Evolutionary conservation across 2,888 invertebrate genomes (phyloP), one percentile per base, ranked within the genome.

Genomic region (Hemithea aestivaria): DNA sequence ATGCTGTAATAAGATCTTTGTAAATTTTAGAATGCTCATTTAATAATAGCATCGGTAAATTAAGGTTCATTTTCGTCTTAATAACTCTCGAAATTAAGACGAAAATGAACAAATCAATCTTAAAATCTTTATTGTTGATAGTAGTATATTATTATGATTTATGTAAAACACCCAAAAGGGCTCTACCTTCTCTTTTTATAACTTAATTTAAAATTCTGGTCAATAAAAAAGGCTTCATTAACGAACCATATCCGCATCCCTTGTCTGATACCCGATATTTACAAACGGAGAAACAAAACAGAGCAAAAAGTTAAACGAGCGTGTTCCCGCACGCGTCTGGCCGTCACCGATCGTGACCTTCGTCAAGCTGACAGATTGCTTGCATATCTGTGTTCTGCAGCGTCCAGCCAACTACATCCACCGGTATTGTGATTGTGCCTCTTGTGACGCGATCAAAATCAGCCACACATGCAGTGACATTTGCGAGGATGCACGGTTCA

Each of bases 311-410:
- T 44, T 64, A 65, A 68, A 71, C 62, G 65, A 66, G 55, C 63
- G 47, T 74, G 80, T 78, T 66, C 63, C 66, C 74, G 77, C 81
- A 81, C 80, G 80, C 75, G 82, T 73, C 67, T 53, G 59, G 9
- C 55, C 56, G 60, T 48, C 58, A 51, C 44, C 48, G 46, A 48
- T 40, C 59, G 58, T 74, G 79, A 85, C 84, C 85, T 81, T 84
- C 84, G 81, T 85, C 85, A 85, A 71, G 69, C 64, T 82, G 84
- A 84, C 84, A 78, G 72, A 73, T 81, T 80, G 66, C 63, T 67
- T 61, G 66, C 78, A 72, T 81, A 82, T 82, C 78, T 67, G 63
- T 64, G 66, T 68, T 68, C 60, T 73, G 73, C 81, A 76, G 73
- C 69, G 63, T 62, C 58, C 58, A 24, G 27, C 20, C 25, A 32